Conservation (phyloP, 2,797 vertebrate genomes). For the Schizothorax lantsangensis region DNA sequence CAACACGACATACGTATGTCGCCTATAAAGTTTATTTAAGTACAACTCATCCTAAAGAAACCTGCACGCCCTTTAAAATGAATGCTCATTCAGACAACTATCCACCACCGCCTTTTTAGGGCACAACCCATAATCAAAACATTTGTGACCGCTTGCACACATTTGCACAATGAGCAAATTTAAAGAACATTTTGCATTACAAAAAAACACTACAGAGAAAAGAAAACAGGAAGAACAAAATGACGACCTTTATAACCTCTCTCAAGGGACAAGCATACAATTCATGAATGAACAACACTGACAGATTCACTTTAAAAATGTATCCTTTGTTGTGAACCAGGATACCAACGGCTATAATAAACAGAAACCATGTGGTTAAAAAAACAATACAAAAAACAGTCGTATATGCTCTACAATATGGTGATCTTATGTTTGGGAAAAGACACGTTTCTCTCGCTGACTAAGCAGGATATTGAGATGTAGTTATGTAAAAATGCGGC, state of each 20-base stretch:
- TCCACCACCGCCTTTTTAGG: background rate
- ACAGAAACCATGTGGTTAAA: background rate
- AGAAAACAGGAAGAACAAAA: background rate
- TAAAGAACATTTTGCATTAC: background rate
- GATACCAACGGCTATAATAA: background rate
- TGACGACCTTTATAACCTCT: background rate
- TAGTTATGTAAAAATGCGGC: constrained; percentile 1
- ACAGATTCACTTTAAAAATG: background rate
- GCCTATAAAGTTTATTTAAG: background rate
- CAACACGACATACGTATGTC: background rate
- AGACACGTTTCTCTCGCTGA: background rate
- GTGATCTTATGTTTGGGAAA: background rate
- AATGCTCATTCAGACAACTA: background rate
- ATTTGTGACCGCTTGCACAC: background rate
- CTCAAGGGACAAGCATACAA: background rate
- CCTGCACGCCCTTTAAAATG: background rate
- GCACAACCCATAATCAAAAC: constrained; percentile 10
- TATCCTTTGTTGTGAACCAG: background rate
- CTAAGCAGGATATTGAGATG: background rate
- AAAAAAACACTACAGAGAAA: background rate
- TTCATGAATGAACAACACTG: background rate
- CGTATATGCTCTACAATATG: background rate
- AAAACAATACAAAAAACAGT: background rate
- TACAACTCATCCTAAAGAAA: constrained; percentile 3
- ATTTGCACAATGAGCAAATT: background rate